Base-by-base conservation (phyloP, 2,888 invertebrate species). In the Hirudinaria manillensis region DNA sequence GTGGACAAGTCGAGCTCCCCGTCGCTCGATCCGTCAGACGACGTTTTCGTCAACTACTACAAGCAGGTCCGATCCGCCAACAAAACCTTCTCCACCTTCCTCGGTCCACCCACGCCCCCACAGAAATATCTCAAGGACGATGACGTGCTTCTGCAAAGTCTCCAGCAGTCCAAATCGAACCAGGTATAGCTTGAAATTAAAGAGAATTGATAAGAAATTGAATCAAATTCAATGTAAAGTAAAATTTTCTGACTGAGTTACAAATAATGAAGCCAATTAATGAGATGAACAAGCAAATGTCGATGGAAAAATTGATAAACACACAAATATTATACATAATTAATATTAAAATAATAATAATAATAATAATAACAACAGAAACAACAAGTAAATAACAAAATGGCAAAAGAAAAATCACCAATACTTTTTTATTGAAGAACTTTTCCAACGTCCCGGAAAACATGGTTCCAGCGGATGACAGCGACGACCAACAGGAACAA, bases 41-140 rank as follows among this genome's bases (percentile, higher is more conserved):
- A 65, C 36, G 73, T 73, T 0, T 73, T 73, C 55, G 73, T 73
- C 38, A 73, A 73, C n/a, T 73, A 73, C 27, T 73, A 73, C 65
- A 73, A 73, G 27, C 73, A 73, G 29, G 36, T 73, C 24, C 51
- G 55, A 32, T 73, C 73, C 21, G 65, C 73, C 36, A 61, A 55
- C 65, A 73, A 73, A 61, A 61, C 73, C 16, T 73, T 73, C 65
- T 73, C 73, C 0, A 73, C 73, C 6, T 73, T 73, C 73, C 34
- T 56, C 3, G 73, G 73, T 19, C 73, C 73, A 19, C 38, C 56
- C 2, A 34, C 65, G 7, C 56, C 56, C 27, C 73, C 73, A 0
- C 55, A 73, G 73, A 73, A 73, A 38, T 73, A 73, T 61, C 36
- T 73, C 16, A 61, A 36, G 61, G 65, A 73, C 36, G 73, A 73